Evolutionary conservation across 35 echinoderm and acorn worm genomes (phyloP), one percentile per base, ranked within the genome.

Genomic region (Chiridota heheva): DNA sequence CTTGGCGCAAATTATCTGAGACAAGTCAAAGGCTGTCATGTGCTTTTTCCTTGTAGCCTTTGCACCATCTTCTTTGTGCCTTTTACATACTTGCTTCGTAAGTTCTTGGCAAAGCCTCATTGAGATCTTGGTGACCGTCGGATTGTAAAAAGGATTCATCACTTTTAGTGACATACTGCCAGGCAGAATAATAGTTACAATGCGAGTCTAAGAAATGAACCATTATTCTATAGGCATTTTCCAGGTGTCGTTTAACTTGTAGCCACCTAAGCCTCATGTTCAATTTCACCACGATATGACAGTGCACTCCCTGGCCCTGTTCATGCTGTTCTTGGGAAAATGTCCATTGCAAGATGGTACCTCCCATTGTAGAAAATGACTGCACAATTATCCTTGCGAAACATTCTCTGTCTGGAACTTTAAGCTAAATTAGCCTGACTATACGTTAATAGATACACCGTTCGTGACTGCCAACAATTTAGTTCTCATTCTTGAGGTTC

Each of bases 361-460:
- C 17, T 6, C 18, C 36, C 13, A 5, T 5, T n/a, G 57, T 22
- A 16, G 15, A 2, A 25, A 86, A 86, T 4, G 84, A 37, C 36
- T 12, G 28, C 15, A 78, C 1, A 1, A 86, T 43, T n/a, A 29
- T 31, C 20, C 48, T 16, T 3, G 71, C 56, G 30, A 86, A 86
- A 17, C 40, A 15, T 44, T 78, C 70, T 20, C 84, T n/a, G 46
- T 4, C 57, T 58, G 8, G 55, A 8, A 36, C 51, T 46, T 2
- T 44, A 1, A 20, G 18, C 26, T 13, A 32, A 20, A 20, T 86
- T 42, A 17, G 72, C 84, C 40, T 69, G 84, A 39, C 84, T 86
- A 44, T 86, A 86, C 4, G 84, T 86, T 2, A 86, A 67, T 20
- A 86, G 46, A 39, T 86, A 86, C 15, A 86, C 84, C 42, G 42